phyloP scores from a whole-genome alignment of 30 jellyfish, hydroid and myxozoan genomes.

The Hydra vulgaris region DNA sequence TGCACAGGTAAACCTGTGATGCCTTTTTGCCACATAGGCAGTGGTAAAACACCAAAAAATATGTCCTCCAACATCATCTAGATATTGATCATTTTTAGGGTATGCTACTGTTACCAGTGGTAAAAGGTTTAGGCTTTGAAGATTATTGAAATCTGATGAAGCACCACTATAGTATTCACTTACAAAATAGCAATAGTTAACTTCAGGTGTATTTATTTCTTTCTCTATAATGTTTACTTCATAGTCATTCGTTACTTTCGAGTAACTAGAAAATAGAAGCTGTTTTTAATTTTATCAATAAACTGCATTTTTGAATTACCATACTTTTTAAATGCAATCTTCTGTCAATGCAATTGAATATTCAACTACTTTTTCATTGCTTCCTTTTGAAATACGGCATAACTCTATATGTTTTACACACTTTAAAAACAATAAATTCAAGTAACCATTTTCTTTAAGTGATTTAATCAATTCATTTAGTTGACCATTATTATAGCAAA shows the following conservation, averaged over 20 bases:
- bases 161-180: constrained; percentile 25
- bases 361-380: constrained; percentile 12
- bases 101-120: constrained; percentile 58
- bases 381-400: constrained; percentile 16
- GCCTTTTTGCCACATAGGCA: constrained; percentile 36
- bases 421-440: constrained; percentile 43
- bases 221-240: not conserved
- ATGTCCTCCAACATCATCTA: constrained; percentile 46
- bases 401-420: constrained; percentile 34
- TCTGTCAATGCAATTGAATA: constrained; percentile 6
- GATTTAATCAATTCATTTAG: constrained; percentile 24
- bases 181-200: not conserved
- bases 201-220: not conserved
- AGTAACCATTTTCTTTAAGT: constrained; percentile 41
- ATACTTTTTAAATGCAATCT: not conserved
- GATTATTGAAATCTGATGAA: not conserved
- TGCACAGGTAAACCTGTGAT: constrained; percentile 72
- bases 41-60: constrained; percentile 57
- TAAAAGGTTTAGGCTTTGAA: constrained; percentile 25
- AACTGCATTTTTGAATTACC: constrained; percentile 14
- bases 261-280: not conserved
- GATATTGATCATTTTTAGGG: not conserved
- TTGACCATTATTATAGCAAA: constrained; percentile 22
- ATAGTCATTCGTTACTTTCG: constrained; percentile 14
- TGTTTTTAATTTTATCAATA: not conserved